A percentile compares a stretch with the other conserved stretches of the same genome.
These are phyloP conservation scores for Crocuta crocuta DNA, from an alignment of 2,113 vertebrate species.

Conservation along the genomic window DNA sequence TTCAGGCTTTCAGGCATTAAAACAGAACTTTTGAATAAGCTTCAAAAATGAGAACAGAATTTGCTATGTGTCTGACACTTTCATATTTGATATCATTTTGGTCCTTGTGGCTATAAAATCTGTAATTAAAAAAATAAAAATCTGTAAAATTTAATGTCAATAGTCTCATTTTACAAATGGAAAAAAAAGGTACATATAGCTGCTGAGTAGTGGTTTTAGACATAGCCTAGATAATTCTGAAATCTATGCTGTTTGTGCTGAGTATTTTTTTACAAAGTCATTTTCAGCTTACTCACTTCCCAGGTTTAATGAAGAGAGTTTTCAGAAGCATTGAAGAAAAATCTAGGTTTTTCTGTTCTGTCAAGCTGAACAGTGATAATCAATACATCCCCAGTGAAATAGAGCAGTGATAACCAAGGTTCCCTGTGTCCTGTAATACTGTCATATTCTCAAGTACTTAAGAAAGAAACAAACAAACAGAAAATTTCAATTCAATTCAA, in stretches of 20 bases:
- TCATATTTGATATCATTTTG: neutral
- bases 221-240: neutral
- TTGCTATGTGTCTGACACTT: neutral
- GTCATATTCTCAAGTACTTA: neutral
- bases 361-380: neutral
- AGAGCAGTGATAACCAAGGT: neutral
- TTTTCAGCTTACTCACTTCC: neutral
- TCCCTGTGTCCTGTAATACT: neutral
- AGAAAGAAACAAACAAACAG: neutral
- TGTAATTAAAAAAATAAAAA: neutral
- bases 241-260: neutral
- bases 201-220: neutral
- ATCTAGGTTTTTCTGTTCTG: neutral
- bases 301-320: neutral
- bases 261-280: neutral
- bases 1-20: neutral
- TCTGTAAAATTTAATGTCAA: neutral
- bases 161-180: neutral
- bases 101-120: neutral
- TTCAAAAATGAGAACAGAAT: neutral
- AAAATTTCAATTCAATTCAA: conserved; percentile 1
- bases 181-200: neutral
- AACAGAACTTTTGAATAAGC: neutral
- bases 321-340: neutral
- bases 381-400: neutral